A percentile compares a stretch with the other conserved stretches of the same genome.
These are phyloP conservation scores for Cosmopolites sordidus DNA, from an alignment of 2,888 invertebrate genomes.

Conservation along the genomic window DNA sequence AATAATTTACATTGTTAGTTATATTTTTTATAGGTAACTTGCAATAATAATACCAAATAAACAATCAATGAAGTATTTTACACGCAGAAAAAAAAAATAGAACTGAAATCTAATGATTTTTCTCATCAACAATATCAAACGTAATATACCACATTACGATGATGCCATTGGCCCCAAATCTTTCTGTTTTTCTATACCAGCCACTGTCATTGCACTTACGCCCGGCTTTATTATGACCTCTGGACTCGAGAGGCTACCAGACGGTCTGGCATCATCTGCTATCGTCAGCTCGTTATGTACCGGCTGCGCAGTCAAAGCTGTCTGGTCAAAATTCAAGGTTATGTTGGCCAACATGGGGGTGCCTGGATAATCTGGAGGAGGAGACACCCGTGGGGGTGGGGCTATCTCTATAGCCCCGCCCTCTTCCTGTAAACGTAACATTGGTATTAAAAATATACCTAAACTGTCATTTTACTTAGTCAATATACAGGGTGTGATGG, in stretches of 20 bases:
- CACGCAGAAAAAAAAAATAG: too few species aligned
- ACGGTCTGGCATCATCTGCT: slow-evolving; percentile 7
- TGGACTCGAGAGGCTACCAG: slow-evolving; percentile 19
- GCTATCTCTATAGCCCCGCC: slow-evolving; percentile 21
- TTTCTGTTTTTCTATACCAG: slow-evolving; percentile 4
- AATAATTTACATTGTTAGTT: too few species aligned
- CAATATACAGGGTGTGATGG: too few species aligned
- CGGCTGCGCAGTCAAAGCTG: slow-evolving; percentile 28
- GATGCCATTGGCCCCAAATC: not conserved
- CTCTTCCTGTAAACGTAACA: slow-evolving; percentile 27
- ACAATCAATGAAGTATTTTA: too few species aligned
- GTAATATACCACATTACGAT: slow-evolving; percentile 3
- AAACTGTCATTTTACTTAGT: too few species aligned
- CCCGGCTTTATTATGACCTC: slow-evolving; percentile 18
- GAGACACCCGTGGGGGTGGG: slow-evolving; percentile 39
- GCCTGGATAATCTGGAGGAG: slow-evolving; percentile 48
- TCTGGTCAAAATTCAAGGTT: slow-evolving; percentile 25
- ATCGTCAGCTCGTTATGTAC: slow-evolving; percentile 1
- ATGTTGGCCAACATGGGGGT: slow-evolving; percentile 37
- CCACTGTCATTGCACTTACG: slow-evolving; percentile 10
- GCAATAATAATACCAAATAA: too few species aligned
- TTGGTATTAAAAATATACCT: not conserved
- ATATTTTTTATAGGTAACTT: too few species aligned
- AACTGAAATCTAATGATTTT: slow-evolving; percentile 1
- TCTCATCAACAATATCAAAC: not conserved